Percentiles rank a stretch among this genome's conserved stretches.
Conservation (phyloP, 2,797 vertebrate genomes). For the Amblyopsis hoosieri region DNA sequence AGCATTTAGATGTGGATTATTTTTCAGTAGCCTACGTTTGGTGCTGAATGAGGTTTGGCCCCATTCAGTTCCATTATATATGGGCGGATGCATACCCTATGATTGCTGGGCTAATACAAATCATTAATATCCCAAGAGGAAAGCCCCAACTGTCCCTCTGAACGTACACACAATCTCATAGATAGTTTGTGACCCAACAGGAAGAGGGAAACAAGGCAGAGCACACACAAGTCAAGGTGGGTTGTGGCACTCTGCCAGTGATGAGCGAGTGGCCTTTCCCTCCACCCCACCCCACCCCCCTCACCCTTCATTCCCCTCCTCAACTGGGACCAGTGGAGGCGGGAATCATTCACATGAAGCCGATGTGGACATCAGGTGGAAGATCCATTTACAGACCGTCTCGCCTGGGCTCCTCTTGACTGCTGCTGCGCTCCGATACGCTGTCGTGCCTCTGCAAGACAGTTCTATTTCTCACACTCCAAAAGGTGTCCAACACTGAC, state of each 20-base stretch:
- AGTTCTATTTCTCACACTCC: conserved; percentile 71
- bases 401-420: conserved; percentile 74
- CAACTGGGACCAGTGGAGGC: conserved; percentile 65
- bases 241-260: not conserved
- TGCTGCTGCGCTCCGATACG: conserved; percentile 69
- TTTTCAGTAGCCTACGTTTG: too few relatives aligned
- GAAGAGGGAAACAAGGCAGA: too few relatives aligned
- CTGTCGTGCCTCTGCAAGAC: conserved; percentile 69
- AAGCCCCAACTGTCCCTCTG: too few relatives aligned
- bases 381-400: conserved; percentile 77
- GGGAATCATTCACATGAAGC: conserved; percentile 76
- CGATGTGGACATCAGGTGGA: conserved; percentile 81
- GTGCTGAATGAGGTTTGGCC: too few relatives aligned
- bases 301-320: conserved; percentile 44
- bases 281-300: not conserved
- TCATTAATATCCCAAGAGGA: too few relatives aligned
- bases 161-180: too few relatives aligned
- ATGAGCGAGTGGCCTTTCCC: not conserved
- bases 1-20: too few relatives aligned
- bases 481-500: conserved; percentile 67
- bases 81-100: too few relatives aligned
- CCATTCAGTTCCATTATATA: too few relatives aligned
- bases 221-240: too few relatives aligned
- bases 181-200: too few relatives aligned
- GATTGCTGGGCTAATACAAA: too few relatives aligned